A percentile compares a stretch with the other conserved stretches of the same genome.
phyloP scores from a whole-genome alignment of 2,888 invertebrate genomes.

The Morinoia aosen region DNA sequence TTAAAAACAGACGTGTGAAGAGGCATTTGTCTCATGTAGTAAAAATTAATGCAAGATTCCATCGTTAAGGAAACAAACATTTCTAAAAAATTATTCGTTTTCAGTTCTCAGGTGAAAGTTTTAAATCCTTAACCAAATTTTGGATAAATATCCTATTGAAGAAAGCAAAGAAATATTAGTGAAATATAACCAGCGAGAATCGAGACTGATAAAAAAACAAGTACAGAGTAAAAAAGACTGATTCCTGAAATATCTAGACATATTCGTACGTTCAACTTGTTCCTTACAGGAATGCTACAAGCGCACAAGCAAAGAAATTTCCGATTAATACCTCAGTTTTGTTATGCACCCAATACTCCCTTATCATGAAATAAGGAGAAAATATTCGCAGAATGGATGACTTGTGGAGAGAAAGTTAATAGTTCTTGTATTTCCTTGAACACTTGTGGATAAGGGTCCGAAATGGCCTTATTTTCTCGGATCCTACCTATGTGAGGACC shows the following conservation, averaged over 20 bases:
- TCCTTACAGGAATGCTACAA: neutral
- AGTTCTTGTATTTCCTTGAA: neutral
- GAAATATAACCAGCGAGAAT: neutral
- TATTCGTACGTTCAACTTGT: neutral
- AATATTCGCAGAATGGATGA: neutral
- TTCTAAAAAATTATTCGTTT: neutral
- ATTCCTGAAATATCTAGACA: neutral
- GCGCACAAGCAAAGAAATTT: neutral
- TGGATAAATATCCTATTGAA: neutral
- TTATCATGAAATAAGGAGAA: neutral
- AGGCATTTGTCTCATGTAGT: too few relatives aligned
- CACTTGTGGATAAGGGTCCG: neutral
- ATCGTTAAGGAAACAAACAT: too few relatives aligned
- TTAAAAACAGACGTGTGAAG: too few relatives aligned
- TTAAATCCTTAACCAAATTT: neutral
- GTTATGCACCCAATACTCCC: neutral
- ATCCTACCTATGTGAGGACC: too few relatives aligned
- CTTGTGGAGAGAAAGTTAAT: neutral
- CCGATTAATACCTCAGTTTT: neutral
- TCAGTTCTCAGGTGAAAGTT: too few relatives aligned
- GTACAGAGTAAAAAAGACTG: neutral
- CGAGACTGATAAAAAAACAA: neutral
- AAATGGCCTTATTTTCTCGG: too few relatives aligned
- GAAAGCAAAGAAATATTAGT: neutral
- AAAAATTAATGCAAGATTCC: neutral